Conservation (phyloP, 2,797 vertebrate genomes). For the Taenioides sp. region DNA sequence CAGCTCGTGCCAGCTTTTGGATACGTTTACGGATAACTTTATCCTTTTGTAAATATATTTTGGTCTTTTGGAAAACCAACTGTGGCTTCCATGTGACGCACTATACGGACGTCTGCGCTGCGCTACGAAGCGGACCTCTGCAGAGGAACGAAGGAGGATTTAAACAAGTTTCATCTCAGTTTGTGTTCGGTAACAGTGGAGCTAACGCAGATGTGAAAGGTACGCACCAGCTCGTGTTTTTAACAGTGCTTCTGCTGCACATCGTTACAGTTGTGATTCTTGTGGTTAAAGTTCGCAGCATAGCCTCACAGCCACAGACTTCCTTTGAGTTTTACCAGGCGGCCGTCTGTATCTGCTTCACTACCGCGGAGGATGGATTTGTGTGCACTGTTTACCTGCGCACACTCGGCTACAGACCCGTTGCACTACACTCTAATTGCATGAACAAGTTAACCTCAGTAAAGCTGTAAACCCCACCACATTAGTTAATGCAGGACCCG, state of each 20-base stretch:
- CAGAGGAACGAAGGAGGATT: conserved; percentile 48
- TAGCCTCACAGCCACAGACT: conserved; percentile 18
- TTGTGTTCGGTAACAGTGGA: conserved; percentile 4
- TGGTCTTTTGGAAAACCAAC: conserved; percentile 50
- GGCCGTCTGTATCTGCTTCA: not conserved
- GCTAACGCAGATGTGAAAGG: conserved; percentile 55
- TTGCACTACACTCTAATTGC: not conserved
- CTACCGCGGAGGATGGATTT: not conserved
- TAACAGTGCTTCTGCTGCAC: not conserved
- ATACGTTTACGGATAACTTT: conserved; percentile 5
- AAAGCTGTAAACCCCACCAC: not conserved
- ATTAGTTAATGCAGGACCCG: too few species aligned
- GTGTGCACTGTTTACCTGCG: not conserved
- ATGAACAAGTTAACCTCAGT: not conserved
- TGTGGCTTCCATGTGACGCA: conserved; percentile 74
- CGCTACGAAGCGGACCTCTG: conserved; percentile 55
- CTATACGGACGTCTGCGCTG: conserved; percentile 48
- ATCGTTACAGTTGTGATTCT: conserved; percentile 21
- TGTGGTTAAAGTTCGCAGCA: conserved; percentile 51
- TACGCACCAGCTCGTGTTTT: conserved; percentile 15
- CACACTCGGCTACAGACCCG: not conserved
- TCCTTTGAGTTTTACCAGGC: not conserved
- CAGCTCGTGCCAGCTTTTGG: conserved; percentile 1
- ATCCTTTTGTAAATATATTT: conserved; percentile 24
- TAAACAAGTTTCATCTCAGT: conserved; percentile 42